phyloP scores from a whole-genome alignment of 2,113 vertebrate species.

The Eidolon helvum region DNA sequence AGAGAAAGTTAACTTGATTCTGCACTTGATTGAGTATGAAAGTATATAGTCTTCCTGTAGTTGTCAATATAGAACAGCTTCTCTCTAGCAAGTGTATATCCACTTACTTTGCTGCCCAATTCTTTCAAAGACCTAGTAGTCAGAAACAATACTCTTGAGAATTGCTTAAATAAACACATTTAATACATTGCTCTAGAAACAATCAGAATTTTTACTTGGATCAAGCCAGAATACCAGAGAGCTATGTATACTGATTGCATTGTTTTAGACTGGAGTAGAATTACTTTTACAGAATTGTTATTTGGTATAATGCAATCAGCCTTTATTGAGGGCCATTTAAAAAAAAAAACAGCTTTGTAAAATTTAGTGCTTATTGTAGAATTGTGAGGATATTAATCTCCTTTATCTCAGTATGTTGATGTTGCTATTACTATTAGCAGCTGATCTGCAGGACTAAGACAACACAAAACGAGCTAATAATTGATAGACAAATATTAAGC shows the following conservation, averaged over 20 bases:
- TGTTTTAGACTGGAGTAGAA: constrained; percentile 31
- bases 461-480: constrained; percentile 4
- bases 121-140: constrained; percentile 26
- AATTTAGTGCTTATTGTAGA: background rate
- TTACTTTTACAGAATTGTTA: constrained; percentile 44
- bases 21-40: background rate
- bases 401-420: constrained; percentile 27
- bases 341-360: constrained; percentile 42
- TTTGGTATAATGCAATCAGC: constrained; percentile 34
- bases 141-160: background rate
- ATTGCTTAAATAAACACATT: constrained; percentile 15
- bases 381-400: background rate
- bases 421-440: background rate
- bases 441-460: background rate
- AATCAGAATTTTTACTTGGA: constrained; percentile 29
- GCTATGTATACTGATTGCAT: background rate
- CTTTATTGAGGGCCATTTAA: constrained; percentile 51
- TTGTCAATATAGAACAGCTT: background rate
- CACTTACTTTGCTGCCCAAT: background rate
- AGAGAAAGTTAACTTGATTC: background rate
- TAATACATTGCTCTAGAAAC: constrained; percentile 31
- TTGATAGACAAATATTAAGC: background rate
- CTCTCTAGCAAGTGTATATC: background rate
- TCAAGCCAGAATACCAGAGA: constrained; percentile 25
- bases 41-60: background rate